Conservation (phyloP, 2,797 vertebrate species). For the Salarias fasciatus region DNA sequence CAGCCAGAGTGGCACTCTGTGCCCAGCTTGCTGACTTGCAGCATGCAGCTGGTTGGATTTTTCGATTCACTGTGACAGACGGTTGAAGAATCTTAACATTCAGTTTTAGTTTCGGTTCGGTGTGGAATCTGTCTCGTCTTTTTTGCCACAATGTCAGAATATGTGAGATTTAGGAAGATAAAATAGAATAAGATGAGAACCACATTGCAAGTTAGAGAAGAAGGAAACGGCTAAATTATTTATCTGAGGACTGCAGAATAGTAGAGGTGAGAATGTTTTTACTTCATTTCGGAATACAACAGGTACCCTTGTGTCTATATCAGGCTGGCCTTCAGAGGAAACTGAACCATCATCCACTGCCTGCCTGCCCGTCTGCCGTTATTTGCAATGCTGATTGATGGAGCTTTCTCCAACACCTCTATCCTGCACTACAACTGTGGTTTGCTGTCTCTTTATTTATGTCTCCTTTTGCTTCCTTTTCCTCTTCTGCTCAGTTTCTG, state of each 20-base stretch:
- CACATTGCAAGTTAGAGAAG: conserved; percentile 14
- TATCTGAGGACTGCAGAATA: conserved; percentile 21
- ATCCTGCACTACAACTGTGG: conserved; percentile 40
- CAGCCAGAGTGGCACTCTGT: conserved; percentile 19
- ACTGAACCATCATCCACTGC: conserved; percentile 41
- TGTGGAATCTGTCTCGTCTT: not conserved
- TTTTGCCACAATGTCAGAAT: conserved; percentile 32
- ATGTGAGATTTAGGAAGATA: conserved; percentile 21
- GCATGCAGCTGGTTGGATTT: conserved; percentile 11
- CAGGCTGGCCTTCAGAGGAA: conserved; percentile 28
- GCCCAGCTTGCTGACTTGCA: conserved; percentile 23
- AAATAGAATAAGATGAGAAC: not conserved
- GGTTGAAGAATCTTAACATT: conserved; percentile 20
- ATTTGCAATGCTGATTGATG: conserved; percentile 71
- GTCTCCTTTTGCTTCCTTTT: conserved; percentile 62
- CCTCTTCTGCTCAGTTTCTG: conserved; percentile 54
- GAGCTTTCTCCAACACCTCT: conserved; percentile 47
- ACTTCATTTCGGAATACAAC: conserved; percentile 42
- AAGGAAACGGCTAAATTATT: conserved; percentile 43
- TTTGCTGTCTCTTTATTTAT: conserved; percentile 65
- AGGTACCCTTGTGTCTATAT: conserved; percentile 44
- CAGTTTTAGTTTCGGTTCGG: conserved; percentile 5
- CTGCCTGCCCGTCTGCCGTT: conserved; percentile 46
- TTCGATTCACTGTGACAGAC: conserved; percentile 1
- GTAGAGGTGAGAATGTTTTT: conserved; percentile 24